Percentiles rank a stretch among this genome's conserved stretches.
Evolutionary conservation across 1,140 invertebrate species (phyloP).

Genomic region (Orchestia grillus): DNA sequence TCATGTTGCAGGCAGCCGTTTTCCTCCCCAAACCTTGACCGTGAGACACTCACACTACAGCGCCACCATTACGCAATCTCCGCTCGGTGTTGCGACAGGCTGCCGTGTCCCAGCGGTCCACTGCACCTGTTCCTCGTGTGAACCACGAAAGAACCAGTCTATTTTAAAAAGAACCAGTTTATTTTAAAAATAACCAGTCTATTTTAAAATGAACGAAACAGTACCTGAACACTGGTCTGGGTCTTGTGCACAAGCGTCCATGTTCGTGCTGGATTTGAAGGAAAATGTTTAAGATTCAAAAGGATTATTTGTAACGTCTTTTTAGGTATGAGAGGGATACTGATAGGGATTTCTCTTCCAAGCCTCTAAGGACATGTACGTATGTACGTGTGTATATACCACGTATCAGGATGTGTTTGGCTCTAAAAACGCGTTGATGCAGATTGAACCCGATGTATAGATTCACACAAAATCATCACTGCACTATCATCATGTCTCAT

Average conservation of each 20-base stretch:
- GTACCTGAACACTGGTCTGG: not conserved
- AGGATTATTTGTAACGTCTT: not conserved
- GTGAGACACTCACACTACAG: not conserved
- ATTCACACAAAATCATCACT: too few species aligned
- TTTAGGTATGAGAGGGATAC: too few species aligned
- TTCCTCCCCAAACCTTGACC: not conserved
- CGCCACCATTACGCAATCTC: not conserved
- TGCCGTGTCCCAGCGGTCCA: too few species aligned
- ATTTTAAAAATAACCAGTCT: not conserved
- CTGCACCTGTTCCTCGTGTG: not conserved
- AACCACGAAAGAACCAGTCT: not conserved
- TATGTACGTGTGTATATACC: too few species aligned
- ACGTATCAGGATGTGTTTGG: too few species aligned
- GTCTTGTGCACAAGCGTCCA: not conserved
- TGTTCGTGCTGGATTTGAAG: not conserved
- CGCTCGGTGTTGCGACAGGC: not conserved
- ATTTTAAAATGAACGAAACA: not conserved
- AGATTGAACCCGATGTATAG: too few species aligned
- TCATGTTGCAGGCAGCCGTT: too few species aligned
- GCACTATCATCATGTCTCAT: too few species aligned
- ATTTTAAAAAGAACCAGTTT: not conserved
- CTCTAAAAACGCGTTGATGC: too few species aligned
- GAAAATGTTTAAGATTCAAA: not conserved
- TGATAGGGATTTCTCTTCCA: too few species aligned
- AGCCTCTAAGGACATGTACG: too few species aligned